These are phyloP conservation scores for Eupeodes luniger DNA, from an alignment of 2,888 invertebrate genomes.

Conservation along the genomic window DNA sequence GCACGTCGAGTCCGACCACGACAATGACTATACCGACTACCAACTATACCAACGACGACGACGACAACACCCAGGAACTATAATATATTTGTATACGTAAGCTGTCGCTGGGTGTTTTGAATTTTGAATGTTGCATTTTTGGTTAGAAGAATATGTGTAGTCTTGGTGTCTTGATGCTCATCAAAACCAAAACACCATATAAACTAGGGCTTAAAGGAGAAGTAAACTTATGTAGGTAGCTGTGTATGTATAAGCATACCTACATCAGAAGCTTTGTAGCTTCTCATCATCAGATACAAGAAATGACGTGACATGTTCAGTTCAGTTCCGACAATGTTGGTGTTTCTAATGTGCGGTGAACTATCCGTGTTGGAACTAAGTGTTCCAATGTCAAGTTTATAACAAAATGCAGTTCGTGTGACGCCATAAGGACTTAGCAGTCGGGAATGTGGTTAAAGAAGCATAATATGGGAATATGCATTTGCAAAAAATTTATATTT, in stretches of 20 bases:
- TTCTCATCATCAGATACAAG: neutral
- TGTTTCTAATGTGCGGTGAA: conserved; percentile 6
- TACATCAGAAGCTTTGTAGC: neutral
- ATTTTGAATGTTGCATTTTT: conserved; percentile 24
- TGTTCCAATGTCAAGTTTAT: conserved; percentile 71
- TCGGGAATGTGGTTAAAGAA: conserved; percentile 7
- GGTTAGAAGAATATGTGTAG: neutral
- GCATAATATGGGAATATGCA: neutral
- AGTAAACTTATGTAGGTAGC: neutral
- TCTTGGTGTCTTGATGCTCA: conserved; percentile 5
- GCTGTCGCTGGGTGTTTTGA: conserved; percentile 11
- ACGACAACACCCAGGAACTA: no score
- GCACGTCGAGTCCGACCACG: conserved; percentile 24
- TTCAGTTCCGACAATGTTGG: conserved; percentile 1
- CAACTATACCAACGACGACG: neutral
- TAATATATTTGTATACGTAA: conserved; percentile 43
- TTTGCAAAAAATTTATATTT: no score
- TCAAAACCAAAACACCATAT: conserved; percentile 48
- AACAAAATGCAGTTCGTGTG: conserved; percentile 5
- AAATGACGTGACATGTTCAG: conserved; percentile 57
- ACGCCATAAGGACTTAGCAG: neutral
- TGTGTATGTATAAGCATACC: no score
- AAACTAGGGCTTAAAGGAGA: conserved; percentile 37
- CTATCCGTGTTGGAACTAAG: conserved; percentile 26
- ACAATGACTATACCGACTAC: no score